Percentiles rank a stretch among this genome's conserved stretches.
Conservation (phyloP, 1,140 invertebrate genomes). For the Radopholus similis region DNA sequence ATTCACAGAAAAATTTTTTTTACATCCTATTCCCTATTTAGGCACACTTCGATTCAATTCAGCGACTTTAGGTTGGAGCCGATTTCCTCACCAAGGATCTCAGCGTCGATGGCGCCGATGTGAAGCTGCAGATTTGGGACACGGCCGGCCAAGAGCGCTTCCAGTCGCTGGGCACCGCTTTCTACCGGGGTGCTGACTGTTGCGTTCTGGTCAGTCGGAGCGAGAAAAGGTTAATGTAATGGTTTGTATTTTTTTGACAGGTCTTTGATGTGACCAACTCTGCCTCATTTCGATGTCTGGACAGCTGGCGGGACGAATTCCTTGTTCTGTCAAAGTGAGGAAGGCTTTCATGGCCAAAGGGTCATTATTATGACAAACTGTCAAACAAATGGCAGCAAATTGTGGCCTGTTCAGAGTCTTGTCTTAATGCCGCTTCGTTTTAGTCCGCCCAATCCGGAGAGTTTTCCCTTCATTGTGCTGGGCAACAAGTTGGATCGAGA, state of each 20-base stretch:
- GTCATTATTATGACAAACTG: no score
- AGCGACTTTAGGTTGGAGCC: slow-evolving; percentile 72
- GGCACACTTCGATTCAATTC: no score
- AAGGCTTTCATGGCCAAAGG: no score
- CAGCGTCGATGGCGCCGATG: slow-evolving; percentile 93
- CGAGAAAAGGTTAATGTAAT: background rate
- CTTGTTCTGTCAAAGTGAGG: slow-evolving; percentile 76
- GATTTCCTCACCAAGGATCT: slow-evolving; percentile 99
- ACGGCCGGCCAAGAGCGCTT: slow-evolving; percentile 89
- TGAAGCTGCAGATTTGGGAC: slow-evolving; percentile 71
- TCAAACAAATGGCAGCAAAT: no score
- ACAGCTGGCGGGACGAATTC: slow-evolving; percentile 98
- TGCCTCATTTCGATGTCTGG: slow-evolving; percentile 92
- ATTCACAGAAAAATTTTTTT: no score
- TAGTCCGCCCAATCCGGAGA: slow-evolving; percentile 88
- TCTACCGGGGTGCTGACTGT: slow-evolving; percentile 96
- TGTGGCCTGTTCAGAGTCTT: no score
- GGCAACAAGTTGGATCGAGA: slow-evolving; percentile 99
- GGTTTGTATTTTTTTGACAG: background rate
- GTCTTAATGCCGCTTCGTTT: slow-evolving; percentile 66
- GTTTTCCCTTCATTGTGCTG: slow-evolving; percentile 96
- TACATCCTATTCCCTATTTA: background rate
- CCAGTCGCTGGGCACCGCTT: slow-evolving; percentile 79
- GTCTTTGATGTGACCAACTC: slow-evolving; percentile 94
- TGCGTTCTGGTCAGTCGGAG: slow-evolving; percentile 74